Conservation (phyloP, 2,888 invertebrate species). For the Euzophera pinguis region DNA sequence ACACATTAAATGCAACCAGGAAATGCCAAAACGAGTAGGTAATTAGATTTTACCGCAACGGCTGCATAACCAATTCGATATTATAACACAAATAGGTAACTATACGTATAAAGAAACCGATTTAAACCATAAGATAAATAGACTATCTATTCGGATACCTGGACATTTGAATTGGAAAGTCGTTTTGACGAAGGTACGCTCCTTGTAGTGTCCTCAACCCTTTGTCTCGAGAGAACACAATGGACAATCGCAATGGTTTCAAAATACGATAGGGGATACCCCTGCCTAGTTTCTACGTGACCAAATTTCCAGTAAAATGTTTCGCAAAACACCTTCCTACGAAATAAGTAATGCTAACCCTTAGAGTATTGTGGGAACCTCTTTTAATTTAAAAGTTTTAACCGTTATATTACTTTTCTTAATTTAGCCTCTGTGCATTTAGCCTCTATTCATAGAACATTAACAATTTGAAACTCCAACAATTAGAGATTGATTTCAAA, state of each 20-base stretch:
- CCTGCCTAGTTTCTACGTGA: constrained; percentile 63
- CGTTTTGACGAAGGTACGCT: constrained; percentile 28
- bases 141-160: constrained; percentile 20
- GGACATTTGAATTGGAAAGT: constrained; percentile 20
- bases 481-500: too few species aligned
- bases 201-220: constrained; percentile 65
- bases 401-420: too few species aligned
- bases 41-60: too few species aligned
- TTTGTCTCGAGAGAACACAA: constrained; percentile 76
- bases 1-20: too few species aligned
- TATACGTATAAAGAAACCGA: not conserved
- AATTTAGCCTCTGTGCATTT: too few species aligned
- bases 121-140: constrained; percentile 27
- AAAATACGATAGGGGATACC: constrained; percentile 73
- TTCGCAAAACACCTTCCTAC: constrained; percentile 58
- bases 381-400: constrained; percentile 17
- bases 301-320: constrained; percentile 74
- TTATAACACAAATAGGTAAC: too few species aligned
- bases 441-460: too few species aligned
- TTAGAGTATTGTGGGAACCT: constrained; percentile 38
- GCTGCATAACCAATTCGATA: too few species aligned
- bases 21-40: too few species aligned
- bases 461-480: too few species aligned
- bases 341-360: constrained; percentile 70
- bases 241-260: constrained; percentile 71